A percentile compares a stretch with the other conserved stretches of the same genome.
These are phyloP conservation scores for Mycetomoellerius zeteki DNA, from an alignment of 1,140 invertebrate genomes.

Conservation along the genomic window DNA sequence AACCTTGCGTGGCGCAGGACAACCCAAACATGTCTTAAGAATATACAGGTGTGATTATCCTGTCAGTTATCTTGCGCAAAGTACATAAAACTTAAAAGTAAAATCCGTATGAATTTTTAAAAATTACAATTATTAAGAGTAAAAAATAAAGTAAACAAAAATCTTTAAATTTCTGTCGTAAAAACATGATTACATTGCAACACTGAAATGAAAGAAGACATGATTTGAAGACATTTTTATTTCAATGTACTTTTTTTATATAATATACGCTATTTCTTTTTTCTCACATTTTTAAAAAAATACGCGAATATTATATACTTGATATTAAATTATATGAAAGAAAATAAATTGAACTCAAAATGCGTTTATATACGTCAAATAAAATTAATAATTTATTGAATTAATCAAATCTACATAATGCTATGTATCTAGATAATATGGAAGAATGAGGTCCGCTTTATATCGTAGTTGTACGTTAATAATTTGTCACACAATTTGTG, in stretches of 20 bases:
- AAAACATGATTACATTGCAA: not conserved
- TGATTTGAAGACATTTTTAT: not conserved
- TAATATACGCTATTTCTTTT: not conserved
- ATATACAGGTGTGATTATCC: slow-evolving; percentile 32
- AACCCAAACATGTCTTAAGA: slow-evolving; percentile 59
- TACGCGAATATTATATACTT: not conserved
- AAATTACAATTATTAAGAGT: not conserved
- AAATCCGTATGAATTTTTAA: not conserved
- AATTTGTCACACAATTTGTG: not conserved
- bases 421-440: not conserved
- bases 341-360: not conserved
- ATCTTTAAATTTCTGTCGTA: not conserved
- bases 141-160: not conserved
- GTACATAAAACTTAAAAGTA: not conserved
- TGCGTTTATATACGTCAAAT: not conserved
- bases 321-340: not conserved
- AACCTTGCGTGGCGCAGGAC: slow-evolving; percentile 78
- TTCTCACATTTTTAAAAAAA: not conserved
- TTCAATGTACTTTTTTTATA: not conserved
- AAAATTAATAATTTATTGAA: not conserved
- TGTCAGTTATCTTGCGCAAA: not conserved
- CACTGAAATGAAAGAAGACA: not conserved
- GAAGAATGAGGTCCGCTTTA: not conserved
- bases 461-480: not conserved
- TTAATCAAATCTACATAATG: not conserved